Base-by-base conservation (phyloP, 2,888 invertebrate species). In the Amblyjoppa proteus region DNA sequence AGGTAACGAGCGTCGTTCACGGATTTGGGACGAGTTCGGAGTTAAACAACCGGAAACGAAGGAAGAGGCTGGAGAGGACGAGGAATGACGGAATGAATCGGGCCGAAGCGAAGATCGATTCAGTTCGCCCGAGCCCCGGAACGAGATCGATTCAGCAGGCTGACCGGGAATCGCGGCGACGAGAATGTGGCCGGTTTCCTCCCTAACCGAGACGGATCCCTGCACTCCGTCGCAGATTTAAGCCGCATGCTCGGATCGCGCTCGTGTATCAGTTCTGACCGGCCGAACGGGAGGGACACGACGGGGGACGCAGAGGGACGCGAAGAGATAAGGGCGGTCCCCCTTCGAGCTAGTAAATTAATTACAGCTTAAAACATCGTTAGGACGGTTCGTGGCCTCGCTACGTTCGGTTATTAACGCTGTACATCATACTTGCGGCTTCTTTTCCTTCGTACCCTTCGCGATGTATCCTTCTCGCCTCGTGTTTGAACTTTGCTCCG, bases 341-440 rank as follows among this genome's bases (percentile, higher is more conserved):
- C 80, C 76, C 73, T 58, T 74, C 61, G 61, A 77, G 64, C 73
- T 89, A 91, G 91, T 92, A 93, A 93, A 93, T 93, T 93, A 93
- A 93, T 93, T 93, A 92, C 91, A 92, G 93, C 92, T 93, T 93
- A 93, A 93, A 93, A 93, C 90, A 92, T 93, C 93, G 92, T 93
- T 92, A 93, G 92, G 90, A 90, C 89, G 88, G 86, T 85, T 76
- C 80, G 71, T 77, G 77, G 87, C 78, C 51, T 88, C 88, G 88
- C 89, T 90, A 87, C 87, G 89, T 91, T 91, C 91, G 89, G 92
- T 92, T 93, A 93, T 93, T 93, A 93, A 92, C 89, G 91, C 93
- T 90, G 91, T 93, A 93, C 91, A 92, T 93, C 93, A 92, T 92
- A 91, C 90, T 91, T 89, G 89, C 77, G 87, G 87, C 80, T 61